These are phyloP conservation scores for Agrochola lota DNA, from an alignment of 2,888 invertebrate genomes.

Conservation along the genomic window DNA sequence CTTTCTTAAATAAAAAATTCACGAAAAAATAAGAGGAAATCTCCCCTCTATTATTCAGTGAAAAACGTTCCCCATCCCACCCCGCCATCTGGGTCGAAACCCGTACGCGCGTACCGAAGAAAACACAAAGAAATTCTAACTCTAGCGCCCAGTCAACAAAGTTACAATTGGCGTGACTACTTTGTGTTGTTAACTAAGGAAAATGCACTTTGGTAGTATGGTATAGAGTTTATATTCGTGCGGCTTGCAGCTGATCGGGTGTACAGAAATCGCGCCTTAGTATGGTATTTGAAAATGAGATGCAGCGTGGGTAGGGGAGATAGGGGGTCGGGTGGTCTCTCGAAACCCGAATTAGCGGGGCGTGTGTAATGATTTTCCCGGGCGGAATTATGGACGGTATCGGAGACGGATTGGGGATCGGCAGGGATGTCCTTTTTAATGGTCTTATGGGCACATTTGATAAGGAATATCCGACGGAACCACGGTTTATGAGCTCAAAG, in stretches of 20 bases:
- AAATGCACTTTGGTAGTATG: conserved; percentile 73
- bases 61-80: conserved; percentile 76
- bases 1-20: conserved; percentile 91
- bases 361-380: conserved; percentile 90
- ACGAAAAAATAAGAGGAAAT: conserved; percentile 89
- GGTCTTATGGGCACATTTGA: conserved; percentile 72
- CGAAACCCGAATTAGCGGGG: conserved; percentile 90
- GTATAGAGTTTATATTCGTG: conserved; percentile 80
- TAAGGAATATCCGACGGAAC: conserved; percentile 71
- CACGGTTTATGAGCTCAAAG: conserved; percentile 56
- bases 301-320: conserved; percentile 84
- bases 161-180: conserved; percentile 83
- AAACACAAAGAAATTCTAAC: conserved; percentile 85
- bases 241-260: conserved; percentile 69
- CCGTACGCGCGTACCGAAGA: conserved; percentile 70
- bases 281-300: conserved; percentile 90
- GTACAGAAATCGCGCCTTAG: conserved; percentile 82
- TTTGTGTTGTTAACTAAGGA: conserved; percentile 54
- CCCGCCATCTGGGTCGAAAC: conserved; percentile 72
- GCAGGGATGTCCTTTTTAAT: conserved; percentile 77
- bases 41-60: conserved; percentile 88
- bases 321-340: conserved; percentile 77
- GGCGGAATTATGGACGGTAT: conserved; percentile 88
- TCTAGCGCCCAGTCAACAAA: conserved; percentile 82
- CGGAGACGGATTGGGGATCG: conserved; percentile 81